Evolutionary conservation across 2,797 vertebrate species (phyloP), one percentile per base, ranked within the genome.

Genomic region (Monodelphis domestica): DNA sequence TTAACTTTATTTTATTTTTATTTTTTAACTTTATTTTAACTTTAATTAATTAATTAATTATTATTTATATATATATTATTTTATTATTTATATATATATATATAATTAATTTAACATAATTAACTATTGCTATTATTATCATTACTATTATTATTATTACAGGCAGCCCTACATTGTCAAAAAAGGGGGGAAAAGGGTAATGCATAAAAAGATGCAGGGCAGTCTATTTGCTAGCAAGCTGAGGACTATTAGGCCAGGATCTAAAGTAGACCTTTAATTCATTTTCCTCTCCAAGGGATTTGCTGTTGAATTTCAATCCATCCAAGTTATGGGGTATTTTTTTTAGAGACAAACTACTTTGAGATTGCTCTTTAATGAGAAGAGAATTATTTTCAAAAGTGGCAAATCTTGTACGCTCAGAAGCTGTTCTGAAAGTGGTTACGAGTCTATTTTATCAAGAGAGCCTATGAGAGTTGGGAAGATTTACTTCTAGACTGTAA

Each of bases 241-340:
- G 21, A 70, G 17, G 63, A 78, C 10, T 78, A 78, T 78, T 78
- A 50, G 63, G 70, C 78, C 93, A 90, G 84, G 50, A 90, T 2
- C 90, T 51, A 30, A 89, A 91, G 38, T 29, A 90, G n/a, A 54
- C 1, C 12, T 70, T 57, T 2, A 15, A 93, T 91, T 54, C 0
- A 78, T 45, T 92, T 93, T 95, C 12, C 5, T 91, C 1, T 29
- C 91, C 24, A 90, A 84, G 53, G 45, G n/a, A 89, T 91, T 90
- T 57, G 88, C 26, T 56, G 1, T 92, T 7, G 17, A n/a, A 89
- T 55, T 38, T 93, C 7, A 87, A 38, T 87, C 89, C 7, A 45
- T 70, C 17, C 33, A 63, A 63, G 59, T 26, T 90, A 30, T 63
- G 15, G 52, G 59, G 59, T 12, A 26, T 52, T 63, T 90, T 53